Base-by-base conservation (phyloP, 2,888 invertebrate genomes). In the Hyppa rectilinea region DNA sequence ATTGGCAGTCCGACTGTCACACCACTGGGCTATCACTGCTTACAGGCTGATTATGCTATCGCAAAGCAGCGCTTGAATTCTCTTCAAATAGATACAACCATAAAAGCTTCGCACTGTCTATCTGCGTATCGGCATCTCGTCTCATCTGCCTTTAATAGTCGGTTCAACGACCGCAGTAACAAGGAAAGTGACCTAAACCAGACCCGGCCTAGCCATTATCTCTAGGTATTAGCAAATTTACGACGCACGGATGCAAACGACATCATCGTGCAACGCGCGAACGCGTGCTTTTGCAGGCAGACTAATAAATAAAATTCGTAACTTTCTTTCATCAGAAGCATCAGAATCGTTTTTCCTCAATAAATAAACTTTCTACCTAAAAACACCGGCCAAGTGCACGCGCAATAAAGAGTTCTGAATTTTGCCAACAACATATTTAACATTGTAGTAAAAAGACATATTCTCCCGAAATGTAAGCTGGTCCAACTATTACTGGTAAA, bases 211-310 rank as follows among this genome's bases (percentile, higher is more conserved):
- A 90, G 87, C 88, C 87, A 90, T 91, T 92, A 92, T 92, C 91
- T 92, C 90, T 92, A 89, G 87, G 86, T 84, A 93, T 92, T 91
- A 92, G 88, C 89, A 82, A 90, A 92, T 92, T 89, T 89, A 91
- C 89, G 89, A 90, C 86, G 88, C 91, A 88, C 87, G 89, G 87
- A 87, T 87, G 85, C 82, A 83, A 83, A 84, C 83, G 84, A 82
- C 83, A 55, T 50, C 56, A 45, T 60, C 75, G 70, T 75, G 63
- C 63, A 66, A 14, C 20, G 53, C 70, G 49, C 49, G 40, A 45
- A 40, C 59, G 36, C 47, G 65, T 60, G 47, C 26, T 65, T 47
- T 17, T 60, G 61, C 49, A 61, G 47, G 26, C 40, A 36, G 43
- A 36, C 61, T 17, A 31, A 56, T 17, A 31, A 56, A 56, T 60